Evolutionary conservation across 1,140 invertebrate species (phyloP), one percentile per base, ranked within the genome.

Genomic region (Listronotus bonariensis): DNA sequence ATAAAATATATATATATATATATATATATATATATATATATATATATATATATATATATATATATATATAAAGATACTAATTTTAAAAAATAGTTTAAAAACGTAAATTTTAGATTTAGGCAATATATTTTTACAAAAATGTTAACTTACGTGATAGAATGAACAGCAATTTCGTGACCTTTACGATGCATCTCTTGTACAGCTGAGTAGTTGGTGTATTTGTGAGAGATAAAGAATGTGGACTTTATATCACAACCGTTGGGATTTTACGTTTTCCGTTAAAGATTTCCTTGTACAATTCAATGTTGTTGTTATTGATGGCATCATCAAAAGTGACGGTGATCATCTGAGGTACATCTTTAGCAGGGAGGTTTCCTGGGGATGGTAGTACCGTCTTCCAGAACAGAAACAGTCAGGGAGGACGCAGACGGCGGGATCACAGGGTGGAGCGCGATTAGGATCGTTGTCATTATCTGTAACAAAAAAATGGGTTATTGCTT

Each of bases 181-280:
- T 93, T 92, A 36, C 92, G 85, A 74, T 97, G 92, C 69, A 96
- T 92, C 80, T 97, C 95, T 76, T 97, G 94, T 0, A 97, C 91
- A 12, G 95, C 93, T 1, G 94, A 96, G 80, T 98, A 98, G 80
- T 99, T 97, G 73, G 93, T 95, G 81, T 96, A 98, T 78, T 98
- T 97, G 83, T 98, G 96, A 0, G 96, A 98, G n/a, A 98, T 87
- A 81, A 99, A 99, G 86, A 93, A 97, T 32, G 96, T 98, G 55
- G 93, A 90, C 80, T 95, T 96, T 78, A 99, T 97, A 72, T 96
- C 90, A 80, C 97, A 99, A 38, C 95, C 94, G 76, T 98, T 98
- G 38, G 95, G 94, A 77, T 98, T 98, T 93, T 94, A 56, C 95
- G 86, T 71, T 92, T 89, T 17, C 89, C 88, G 77, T 91, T 92